A percentile compares a stretch with the other conserved stretches of the same genome.
Evolutionary conservation across 2,113 vertebrate genomes (phyloP).

Genomic region (Petroica traversi): DNA sequence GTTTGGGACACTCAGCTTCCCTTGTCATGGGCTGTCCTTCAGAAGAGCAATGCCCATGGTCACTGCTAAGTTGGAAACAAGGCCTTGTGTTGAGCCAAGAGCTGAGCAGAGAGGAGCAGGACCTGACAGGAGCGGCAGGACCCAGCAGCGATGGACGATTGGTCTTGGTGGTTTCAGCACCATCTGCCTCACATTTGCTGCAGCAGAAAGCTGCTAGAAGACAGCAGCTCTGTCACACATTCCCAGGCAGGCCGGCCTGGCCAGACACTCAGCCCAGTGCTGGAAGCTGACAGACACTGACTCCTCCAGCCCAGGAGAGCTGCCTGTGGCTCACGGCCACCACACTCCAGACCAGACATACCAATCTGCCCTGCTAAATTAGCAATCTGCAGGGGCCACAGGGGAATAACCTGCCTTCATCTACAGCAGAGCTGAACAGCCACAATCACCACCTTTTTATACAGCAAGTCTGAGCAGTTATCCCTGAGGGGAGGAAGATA

Average conservation of each 20-base stretch:
- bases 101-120: background rate
- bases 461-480: background rate
- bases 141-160: rapidly evolving
- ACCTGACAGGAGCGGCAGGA: background rate
- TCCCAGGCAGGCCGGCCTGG: background rate
- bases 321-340: background rate
- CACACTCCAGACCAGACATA: background rate
- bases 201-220: background rate
- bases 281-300: background rate
- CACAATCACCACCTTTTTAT: background rate
- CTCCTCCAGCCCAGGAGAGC: background rate
- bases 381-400: background rate
- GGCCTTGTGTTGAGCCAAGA: rapidly evolving
- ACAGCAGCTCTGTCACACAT: background rate
- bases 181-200: background rate
- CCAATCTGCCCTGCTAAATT: background rate
- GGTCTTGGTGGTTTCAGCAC: background rate
- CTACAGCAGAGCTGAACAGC: background rate
- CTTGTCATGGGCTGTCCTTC: background rate
- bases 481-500: background rate
- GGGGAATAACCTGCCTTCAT: background rate
- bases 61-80: background rate
- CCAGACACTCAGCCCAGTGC: background rate
- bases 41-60: rapidly evolving
- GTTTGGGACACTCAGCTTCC: background rate